Evolutionary conservation across 2,113 vertebrate species (phyloP).

Genomic region (Peromyscus maniculatus): DNA sequence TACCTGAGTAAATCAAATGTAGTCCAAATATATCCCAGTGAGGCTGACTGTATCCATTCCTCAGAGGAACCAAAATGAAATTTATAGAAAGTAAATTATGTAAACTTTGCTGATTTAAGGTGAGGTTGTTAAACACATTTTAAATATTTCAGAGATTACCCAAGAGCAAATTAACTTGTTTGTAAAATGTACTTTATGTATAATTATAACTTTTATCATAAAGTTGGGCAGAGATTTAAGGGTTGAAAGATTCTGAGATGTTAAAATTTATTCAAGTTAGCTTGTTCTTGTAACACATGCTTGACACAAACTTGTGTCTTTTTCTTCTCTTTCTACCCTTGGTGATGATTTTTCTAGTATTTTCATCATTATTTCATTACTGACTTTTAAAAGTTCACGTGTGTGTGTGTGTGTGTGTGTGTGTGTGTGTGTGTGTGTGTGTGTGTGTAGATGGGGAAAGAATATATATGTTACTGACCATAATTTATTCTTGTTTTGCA

Average conservation of each 20-base stretch:
- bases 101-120: slow-evolving; percentile 82
- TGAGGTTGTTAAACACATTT: slow-evolving; percentile 39
- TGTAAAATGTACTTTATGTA: not conserved
- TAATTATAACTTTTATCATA: not conserved
- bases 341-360: not conserved
- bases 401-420: not conserved
- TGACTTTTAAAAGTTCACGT: not conserved
- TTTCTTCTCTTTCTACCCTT: not conserved
- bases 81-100: slow-evolving; percentile 83
- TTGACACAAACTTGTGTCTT: not conserved
- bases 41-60: slow-evolving; percentile 79
- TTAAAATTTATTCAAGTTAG: not conserved
- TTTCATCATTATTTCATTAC: not conserved
- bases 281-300: not conserved
- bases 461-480: not conserved
- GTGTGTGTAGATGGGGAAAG: not conserved
- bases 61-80: slow-evolving; percentile 82
- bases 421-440: not conserved
- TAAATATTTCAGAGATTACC: not conserved
- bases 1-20: slow-evolving; percentile 88
- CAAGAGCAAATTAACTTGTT: slow-evolving; percentile 14
- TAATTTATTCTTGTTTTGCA: not conserved
- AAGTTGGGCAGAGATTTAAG: not conserved
- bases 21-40: slow-evolving; percentile 88
- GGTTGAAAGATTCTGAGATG: not conserved